Conservation (phyloP, 2,797 vertebrate species). For the Heterohyrax brucei region DNA sequence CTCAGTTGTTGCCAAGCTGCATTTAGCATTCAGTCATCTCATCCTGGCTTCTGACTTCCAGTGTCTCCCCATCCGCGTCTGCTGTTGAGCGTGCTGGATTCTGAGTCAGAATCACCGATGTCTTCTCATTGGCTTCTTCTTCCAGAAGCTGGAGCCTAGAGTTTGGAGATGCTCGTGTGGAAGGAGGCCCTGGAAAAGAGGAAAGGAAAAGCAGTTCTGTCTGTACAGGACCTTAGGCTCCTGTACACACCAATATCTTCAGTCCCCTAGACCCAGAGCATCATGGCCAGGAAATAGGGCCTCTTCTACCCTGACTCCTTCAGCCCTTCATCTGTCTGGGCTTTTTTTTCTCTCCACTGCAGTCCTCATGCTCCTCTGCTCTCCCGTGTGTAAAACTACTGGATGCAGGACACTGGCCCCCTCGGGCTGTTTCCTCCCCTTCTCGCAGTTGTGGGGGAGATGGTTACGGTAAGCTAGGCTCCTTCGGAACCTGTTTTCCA, state of each 20-base stretch:
- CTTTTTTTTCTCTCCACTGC: background rate
- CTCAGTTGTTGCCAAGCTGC: background rate
- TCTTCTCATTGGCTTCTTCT: too few relatives aligned
- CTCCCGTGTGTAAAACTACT: background rate
- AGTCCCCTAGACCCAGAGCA: background rate
- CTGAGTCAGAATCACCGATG: background rate
- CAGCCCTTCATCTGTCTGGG: accelerated
- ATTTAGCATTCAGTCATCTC: accelerated
- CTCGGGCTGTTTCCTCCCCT: background rate
- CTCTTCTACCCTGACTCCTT: too few relatives aligned
- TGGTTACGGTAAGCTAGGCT: background rate
- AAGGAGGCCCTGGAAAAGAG: too few relatives aligned
- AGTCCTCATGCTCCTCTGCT: background rate
- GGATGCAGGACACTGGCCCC: background rate
- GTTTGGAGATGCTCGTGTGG: background rate
- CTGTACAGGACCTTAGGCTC: background rate
- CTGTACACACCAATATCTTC: too few relatives aligned
- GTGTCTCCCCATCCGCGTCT: background rate
- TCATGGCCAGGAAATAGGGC: background rate
- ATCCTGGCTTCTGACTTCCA: background rate
- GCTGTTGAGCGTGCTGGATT: background rate
- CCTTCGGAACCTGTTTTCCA: background rate
- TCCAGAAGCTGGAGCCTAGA: background rate
- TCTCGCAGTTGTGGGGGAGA: background rate
- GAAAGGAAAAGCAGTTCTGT: too few relatives aligned